Evolutionary conservation across 2,888 invertebrate species (phyloP), one percentile per base, ranked within the genome.

Genomic region (Sinelater perroti): DNA sequence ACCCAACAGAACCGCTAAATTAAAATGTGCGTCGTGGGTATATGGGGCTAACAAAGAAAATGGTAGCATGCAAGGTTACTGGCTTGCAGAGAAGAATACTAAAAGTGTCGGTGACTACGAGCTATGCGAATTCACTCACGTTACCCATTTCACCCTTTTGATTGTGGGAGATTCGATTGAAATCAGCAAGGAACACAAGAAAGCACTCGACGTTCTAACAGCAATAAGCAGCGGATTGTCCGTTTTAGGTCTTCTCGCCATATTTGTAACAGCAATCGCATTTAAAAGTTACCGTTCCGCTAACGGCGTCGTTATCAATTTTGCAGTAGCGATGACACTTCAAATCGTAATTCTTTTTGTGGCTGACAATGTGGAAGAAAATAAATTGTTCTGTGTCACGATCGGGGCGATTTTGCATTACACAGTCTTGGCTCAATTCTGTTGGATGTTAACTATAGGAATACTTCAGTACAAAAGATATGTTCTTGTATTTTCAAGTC

Each of bases 371-470:
- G 18, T 50, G 3, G 16, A 10, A 0, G 36, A 36, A 21, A 80
- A 82, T 61, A 69, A 74, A 0, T 67, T 79, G 0, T 57, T 75
- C 0, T 88, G 88, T 67, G 78, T 83, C 70, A 64, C 81, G 6
- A 74, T 82, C 1, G 86, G 86, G 1, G 80, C 83, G 1, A 62
- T 79, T 2, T 67, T 87, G 4, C 87, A 87, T 70, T 87, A 87
- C 70, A 81, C 85, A 14, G 80, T 86, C 14, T 69, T 87, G 8
- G 80, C 84, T 0, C 84, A 86, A 0, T 87, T 87, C 71, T 82
- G 83, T 62, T 88, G 87, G 88, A 87, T 87, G 86, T 70, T 87
- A 21, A 83, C 87, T 8, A 85, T 86, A 36, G 87, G 85, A 1
- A 78, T 85, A 0, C 67, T 87, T 16, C 87, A 87, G 31, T 87